A percentile compares a stretch with the other conserved stretches of the same genome.
Evolutionary conservation across 2,113 vertebrate species (phyloP).

Genomic region (Platichthys flesus): DNA sequence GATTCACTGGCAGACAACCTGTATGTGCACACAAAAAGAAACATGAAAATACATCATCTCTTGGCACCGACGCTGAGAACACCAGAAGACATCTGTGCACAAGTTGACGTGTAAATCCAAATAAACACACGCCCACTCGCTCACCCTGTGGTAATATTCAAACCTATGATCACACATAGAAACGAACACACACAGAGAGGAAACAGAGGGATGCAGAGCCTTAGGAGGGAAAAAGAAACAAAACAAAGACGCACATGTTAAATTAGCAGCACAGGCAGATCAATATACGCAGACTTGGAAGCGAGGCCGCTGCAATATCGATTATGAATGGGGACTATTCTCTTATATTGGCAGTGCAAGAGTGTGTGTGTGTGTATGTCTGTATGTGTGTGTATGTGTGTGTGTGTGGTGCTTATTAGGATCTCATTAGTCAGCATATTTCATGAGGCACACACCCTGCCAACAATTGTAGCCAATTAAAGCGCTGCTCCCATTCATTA

Average conservation of each 20-base stretch:
- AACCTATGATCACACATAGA: neutral
- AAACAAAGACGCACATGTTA: constrained; percentile 51
- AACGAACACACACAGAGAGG: neutral
- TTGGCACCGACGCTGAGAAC: neutral
- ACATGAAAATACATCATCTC: constrained; percentile 15
- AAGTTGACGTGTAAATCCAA: constrained; percentile 44
- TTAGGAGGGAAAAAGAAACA: constrained; percentile 2
- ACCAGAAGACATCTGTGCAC: neutral
- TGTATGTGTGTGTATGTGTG: neutral
- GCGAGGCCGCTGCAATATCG: constrained; percentile 38
- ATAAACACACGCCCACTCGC: constrained; percentile 29
- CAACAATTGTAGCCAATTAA: constrained; percentile 35
- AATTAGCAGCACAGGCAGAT: constrained; percentile 52
- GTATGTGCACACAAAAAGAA: constrained; percentile 11
- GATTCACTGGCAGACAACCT: constrained; percentile 31
- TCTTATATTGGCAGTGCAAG: neutral
- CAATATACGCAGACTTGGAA: constrained; percentile 54
- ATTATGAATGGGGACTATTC: constrained; percentile 40
- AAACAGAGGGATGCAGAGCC: constrained; percentile 12
- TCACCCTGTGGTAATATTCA: constrained; percentile 7
- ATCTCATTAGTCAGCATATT: constrained; percentile 56
- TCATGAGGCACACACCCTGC: constrained; percentile 17
- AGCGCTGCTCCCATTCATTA: constrained; percentile 7
- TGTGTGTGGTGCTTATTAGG: constrained; percentile 29
- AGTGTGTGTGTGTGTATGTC: neutral